Conservation (phyloP, 2,888 invertebrate genomes). For the Orthonychiurus folsomi region DNA sequence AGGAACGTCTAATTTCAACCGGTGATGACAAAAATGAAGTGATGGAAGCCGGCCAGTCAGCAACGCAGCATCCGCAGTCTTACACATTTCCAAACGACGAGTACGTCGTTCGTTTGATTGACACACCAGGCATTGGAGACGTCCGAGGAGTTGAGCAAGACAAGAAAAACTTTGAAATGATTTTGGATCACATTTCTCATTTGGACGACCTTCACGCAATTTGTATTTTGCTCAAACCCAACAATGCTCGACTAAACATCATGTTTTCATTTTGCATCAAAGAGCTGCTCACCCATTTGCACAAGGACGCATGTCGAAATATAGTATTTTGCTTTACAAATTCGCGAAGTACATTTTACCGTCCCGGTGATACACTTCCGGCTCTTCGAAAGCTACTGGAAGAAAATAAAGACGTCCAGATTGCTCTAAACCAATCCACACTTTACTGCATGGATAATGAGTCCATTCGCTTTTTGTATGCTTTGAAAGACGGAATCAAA, state of each 20-base stretch:
- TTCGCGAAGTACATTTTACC: constrained; percentile 23
- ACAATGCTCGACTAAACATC: constrained; percentile 17
- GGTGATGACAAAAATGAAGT: constrained; percentile 17
- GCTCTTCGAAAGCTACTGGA: constrained; percentile 14
- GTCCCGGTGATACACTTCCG: constrained; percentile 23
- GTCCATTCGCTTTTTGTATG: constrained; percentile 26
- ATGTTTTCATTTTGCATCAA: constrained; percentile 24
- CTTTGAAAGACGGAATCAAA: constrained; percentile 18
- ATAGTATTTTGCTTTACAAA: constrained; percentile 29
- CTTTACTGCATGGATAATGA: constrained; percentile 33
- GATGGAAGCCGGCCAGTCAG: constrained; percentile 12
- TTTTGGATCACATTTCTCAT: constrained; percentile 14
- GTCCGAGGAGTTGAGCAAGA: constrained; percentile 17
- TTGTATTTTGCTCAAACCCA: constrained; percentile 28
- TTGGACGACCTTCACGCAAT: constrained; percentile 21
- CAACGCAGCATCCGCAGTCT: constrained; percentile 15
- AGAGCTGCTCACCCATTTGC: constrained; percentile 24
- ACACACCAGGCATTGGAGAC: constrained; percentile 28
- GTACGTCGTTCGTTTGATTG: constrained; percentile 19
- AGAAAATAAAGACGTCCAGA: constrained; percentile 14
- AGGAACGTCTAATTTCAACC: constrained; percentile 11
- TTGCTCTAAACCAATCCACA: constrained; percentile 11
- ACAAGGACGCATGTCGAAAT: constrained; percentile 22
- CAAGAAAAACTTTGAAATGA: constrained; percentile 23
- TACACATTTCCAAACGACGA: constrained; percentile 16